These are phyloP conservation scores for Nomada lathburiana DNA, from an alignment of 2,888 invertebrate genomes.

Conservation along the genomic window DNA sequence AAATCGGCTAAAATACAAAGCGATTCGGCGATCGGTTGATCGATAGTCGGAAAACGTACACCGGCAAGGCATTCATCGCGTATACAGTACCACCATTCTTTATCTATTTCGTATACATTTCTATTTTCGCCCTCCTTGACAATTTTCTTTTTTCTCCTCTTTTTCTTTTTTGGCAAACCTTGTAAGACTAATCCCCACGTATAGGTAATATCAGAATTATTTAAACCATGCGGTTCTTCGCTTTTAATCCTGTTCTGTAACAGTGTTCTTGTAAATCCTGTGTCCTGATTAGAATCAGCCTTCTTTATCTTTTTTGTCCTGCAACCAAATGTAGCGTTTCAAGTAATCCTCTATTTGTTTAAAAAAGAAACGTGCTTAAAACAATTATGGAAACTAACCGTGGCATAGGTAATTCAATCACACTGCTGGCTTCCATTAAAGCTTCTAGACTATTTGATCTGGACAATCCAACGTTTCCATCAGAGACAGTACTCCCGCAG, in stretches of 20 bases:
- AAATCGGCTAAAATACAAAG: slow-evolving; percentile 93
- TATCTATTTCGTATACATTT: slow-evolving; percentile 53
- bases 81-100: slow-evolving; percentile 78
- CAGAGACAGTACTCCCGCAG: slow-evolving; percentile 71
- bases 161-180: slow-evolving; percentile 83
- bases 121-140: slow-evolving; percentile 26
- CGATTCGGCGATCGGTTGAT: slow-evolving; percentile 91
- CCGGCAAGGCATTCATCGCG: slow-evolving; percentile 79
- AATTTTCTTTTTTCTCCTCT: slow-evolving; percentile 64
- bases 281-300: slow-evolving; percentile 66
- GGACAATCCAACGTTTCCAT: slow-evolving; percentile 66
- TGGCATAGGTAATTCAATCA: slow-evolving; percentile 88
- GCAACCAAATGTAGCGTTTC: slow-evolving; percentile 35
- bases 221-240: slow-evolving; percentile 25
- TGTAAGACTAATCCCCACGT: slow-evolving; percentile 89
- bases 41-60: slow-evolving; percentile 84
- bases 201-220: slow-evolving; percentile 68
- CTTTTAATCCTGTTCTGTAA: slow-evolving; percentile 62
- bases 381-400: slow-evolving; percentile 79
- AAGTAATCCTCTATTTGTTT: neutral
- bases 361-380: neutral
- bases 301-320: slow-evolving; percentile 74
- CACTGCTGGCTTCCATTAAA: slow-evolving; percentile 80
- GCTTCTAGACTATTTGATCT: slow-evolving; percentile 79
- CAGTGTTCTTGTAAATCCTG: slow-evolving; percentile 79